Percentiles rank a stretch among this genome's conserved stretches.
Conservation (phyloP, 2,888 invertebrate genomes). For the Sipha maydis region DNA sequence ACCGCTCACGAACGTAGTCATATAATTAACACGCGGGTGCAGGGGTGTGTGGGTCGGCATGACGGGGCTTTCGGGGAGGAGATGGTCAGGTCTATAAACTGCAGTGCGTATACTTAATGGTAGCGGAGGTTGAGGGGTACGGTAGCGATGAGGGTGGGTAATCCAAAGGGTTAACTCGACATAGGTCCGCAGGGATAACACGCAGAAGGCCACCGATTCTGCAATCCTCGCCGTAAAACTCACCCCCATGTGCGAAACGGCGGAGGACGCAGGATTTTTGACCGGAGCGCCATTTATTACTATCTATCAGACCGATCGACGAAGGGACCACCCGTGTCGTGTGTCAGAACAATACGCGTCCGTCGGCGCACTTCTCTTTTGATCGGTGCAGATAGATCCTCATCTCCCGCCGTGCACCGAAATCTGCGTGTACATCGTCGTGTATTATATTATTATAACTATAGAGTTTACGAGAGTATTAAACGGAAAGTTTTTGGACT, state of each 20-base stretch:
- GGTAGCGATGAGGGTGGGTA: not conserved
- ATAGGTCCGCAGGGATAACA: not conserved
- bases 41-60: not conserved
- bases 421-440: not conserved
- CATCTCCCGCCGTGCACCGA: not conserved
- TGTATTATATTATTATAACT: too few relatives aligned
- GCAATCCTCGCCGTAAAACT: too few relatives aligned
- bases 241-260: too few relatives aligned
- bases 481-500: not conserved
- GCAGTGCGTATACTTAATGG: not conserved
- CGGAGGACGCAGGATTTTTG: too few relatives aligned
- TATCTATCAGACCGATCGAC: not conserved
- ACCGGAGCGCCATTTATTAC: too few relatives aligned
- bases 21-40: constrained; percentile 24
- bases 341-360: not conserved
- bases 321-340: not conserved
- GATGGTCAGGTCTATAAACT: constrained; percentile 5
- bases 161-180: not conserved
- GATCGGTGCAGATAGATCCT: not conserved
- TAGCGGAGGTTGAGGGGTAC: too few relatives aligned
- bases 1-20: not conserved
- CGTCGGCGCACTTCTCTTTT: not conserved
- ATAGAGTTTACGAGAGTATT: not conserved
- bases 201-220: not conserved
- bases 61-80: not conserved